Conservation (phyloP, 2,888 invertebrate genomes). For the Hymenopus coronatus region DNA sequence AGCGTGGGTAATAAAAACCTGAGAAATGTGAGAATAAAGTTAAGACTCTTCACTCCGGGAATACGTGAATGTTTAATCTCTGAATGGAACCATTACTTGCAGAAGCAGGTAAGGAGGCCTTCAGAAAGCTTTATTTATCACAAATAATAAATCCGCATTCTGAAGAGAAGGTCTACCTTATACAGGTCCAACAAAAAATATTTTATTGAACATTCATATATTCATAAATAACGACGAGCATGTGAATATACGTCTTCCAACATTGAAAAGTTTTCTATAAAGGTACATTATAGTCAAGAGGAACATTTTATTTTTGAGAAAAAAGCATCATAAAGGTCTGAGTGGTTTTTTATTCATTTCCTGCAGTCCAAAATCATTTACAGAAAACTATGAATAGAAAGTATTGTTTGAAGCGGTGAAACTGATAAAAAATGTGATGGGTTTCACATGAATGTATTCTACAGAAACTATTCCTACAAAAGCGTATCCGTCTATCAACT, state of each 20-base stretch:
- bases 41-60: neutral
- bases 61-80: neutral
- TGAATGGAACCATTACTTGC: neutral
- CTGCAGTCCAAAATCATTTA: no score
- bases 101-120: neutral
- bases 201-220: neutral
- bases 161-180: neutral
- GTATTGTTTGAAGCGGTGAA: no score
- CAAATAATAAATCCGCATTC: neutral
- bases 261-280: neutral
- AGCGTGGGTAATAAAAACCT: neutral
- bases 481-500: no score
- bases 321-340: no score
- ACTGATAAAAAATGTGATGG: no score
- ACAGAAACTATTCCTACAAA: no score
- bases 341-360: no score
- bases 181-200: neutral
- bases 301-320: no score
- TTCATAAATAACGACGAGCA: neutral
- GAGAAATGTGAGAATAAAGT: neutral
- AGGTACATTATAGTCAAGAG: no score
- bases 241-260: neutral
- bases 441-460: no score
- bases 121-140: neutral
- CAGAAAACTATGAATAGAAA: no score